phyloP scores from a whole-genome alignment of 1,140 invertebrate species.

The Aphelenchoides besseyi region DNA sequence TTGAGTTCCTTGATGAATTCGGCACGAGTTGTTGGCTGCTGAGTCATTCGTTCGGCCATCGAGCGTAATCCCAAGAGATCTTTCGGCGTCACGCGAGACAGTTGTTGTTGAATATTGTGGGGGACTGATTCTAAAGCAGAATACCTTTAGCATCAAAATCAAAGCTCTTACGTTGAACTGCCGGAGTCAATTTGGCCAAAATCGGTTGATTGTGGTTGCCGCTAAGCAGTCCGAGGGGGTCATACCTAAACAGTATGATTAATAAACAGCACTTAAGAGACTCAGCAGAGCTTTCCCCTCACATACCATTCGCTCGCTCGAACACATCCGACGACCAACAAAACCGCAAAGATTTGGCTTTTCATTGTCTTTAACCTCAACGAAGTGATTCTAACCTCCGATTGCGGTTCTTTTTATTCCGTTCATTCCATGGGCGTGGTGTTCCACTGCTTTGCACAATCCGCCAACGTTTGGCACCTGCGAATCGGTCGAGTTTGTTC shows the following conservation, averaged over 20 bases:
- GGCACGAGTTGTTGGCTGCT: not conserved
- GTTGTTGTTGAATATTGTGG: not conserved
- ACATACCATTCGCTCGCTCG: not conserved
- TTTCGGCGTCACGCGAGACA: not conserved
- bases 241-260: too few species aligned
- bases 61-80: not conserved
- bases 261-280: too few species aligned
- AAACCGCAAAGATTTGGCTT: not conserved
- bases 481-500: too few species aligned
- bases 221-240: not conserved
- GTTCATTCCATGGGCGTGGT: too few species aligned
- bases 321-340: not conserved
- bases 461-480: too few species aligned
- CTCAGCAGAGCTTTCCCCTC: too few species aligned
- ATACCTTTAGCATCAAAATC: not conserved
- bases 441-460: too few species aligned
- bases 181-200: conserved; percentile 1
- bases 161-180: not conserved
- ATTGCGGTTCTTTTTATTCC: too few species aligned
- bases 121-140: conserved; percentile 6
- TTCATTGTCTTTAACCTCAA: too few species aligned
- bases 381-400: too few species aligned
- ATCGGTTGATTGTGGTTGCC: not conserved
- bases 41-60: not conserved
- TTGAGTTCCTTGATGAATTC: conserved; percentile 8